Evolutionary conservation across 2,797 vertebrate genomes (phyloP).

Genomic region (Acrossocheilus fasciatus): DNA sequence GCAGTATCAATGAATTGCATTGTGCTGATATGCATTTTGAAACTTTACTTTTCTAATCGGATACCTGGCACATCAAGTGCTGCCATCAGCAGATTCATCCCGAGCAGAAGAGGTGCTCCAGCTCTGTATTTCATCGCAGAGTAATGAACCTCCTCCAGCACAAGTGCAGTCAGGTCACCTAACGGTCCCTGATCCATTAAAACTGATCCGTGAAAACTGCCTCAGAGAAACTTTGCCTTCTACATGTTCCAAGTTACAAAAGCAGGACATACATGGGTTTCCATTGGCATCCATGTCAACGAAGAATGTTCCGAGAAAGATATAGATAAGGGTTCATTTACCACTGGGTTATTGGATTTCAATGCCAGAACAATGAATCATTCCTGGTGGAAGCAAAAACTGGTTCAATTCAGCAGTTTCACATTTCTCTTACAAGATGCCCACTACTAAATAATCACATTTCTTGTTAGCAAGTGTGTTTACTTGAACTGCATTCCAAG

Average conservation of each 20-base stretch:
- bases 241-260: not conserved
- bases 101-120: constrained; percentile 25
- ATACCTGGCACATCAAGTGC: constrained; percentile 39
- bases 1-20: not conserved
- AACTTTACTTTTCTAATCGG: constrained; percentile 13
- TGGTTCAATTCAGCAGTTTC: not conserved
- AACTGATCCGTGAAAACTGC: not conserved
- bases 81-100: constrained; percentile 34
- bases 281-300: not conserved
- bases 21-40: constrained; percentile 24
- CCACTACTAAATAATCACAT: not conserved
- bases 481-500: not conserved
- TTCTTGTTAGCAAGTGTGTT: not conserved
- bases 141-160: constrained; percentile 17
- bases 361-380: not conserved
- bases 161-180: constrained; percentile 28
- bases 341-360: not conserved
- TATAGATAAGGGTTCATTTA: not conserved
- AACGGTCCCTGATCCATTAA: constrained; percentile 41
- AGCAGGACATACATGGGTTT: constrained; percentile 10
- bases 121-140: constrained; percentile 15
- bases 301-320: not conserved
- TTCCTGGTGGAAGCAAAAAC: not conserved
- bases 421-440: not conserved
- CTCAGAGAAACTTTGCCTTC: not conserved